Conservation (phyloP, 2,797 vertebrate species). For the Schizopygopsis malacanthus region DNA sequence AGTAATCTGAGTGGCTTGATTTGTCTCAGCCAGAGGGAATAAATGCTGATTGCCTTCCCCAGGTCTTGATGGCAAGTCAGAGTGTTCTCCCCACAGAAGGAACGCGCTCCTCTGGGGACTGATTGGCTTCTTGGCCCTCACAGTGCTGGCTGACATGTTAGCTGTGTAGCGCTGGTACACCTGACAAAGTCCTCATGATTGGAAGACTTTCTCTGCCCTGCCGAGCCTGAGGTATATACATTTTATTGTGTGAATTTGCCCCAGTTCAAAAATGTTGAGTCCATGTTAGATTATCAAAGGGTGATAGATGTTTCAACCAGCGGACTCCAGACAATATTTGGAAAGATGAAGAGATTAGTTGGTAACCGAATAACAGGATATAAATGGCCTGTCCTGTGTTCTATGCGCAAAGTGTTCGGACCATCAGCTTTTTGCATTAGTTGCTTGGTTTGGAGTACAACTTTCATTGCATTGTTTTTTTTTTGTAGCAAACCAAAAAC, state of each 20-base stretch:
- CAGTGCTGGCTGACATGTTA: conserved; percentile 70
- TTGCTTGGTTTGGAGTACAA: no score
- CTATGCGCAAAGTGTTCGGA: background rate
- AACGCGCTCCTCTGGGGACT: conserved; percentile 73
- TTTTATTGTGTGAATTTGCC: conserved; percentile 31
- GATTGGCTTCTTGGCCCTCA: conserved; percentile 77
- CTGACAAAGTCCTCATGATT: conserved; percentile 76
- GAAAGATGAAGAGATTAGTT: conserved; percentile 27
- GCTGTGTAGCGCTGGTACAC: conserved; percentile 71
- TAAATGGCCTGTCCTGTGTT: background rate
- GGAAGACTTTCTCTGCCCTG: conserved; percentile 59
- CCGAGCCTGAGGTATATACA: conserved; percentile 37
- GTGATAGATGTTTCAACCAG: conserved; percentile 41
- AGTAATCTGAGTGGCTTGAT: conserved; percentile 73
- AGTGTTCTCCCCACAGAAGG: conserved; percentile 65
- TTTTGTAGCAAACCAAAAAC: background rate
- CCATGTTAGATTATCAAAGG: conserved; percentile 21
- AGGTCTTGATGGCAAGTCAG: conserved; percentile 70
- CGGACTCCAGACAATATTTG: conserved; percentile 12
- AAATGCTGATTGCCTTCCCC: conserved; percentile 77
- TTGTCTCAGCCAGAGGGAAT: conserved; percentile 73
- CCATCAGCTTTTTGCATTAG: no score
- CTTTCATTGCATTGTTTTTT: no score
- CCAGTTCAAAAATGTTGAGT: conserved; percentile 22
- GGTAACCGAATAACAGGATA: background rate